Evolutionary conservation across 1,140 invertebrate species (phyloP).

Genomic region (Cyclina sinensis): DNA sequence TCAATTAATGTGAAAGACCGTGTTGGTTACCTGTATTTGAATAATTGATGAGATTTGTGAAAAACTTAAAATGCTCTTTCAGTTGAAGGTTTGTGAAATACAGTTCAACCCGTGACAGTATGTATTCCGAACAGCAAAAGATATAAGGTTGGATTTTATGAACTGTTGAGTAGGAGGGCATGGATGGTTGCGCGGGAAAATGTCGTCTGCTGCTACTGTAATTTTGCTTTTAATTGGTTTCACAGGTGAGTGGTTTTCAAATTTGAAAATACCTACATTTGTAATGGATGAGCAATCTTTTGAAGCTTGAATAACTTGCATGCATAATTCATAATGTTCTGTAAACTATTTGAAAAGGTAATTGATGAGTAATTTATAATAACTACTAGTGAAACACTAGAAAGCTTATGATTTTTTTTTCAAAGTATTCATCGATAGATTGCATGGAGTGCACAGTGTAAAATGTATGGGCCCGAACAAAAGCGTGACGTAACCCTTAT

Average conservation of each 20-base stretch:
- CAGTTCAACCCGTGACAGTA: too few species aligned
- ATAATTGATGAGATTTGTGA: slow-evolving; percentile 8
- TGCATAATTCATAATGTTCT: background rate
- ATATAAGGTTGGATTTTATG: background rate
- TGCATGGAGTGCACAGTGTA: too few species aligned
- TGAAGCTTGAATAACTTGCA: background rate
- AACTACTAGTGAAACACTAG: too few species aligned
- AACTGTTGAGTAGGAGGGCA: background rate
- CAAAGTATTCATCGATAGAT: too few species aligned
- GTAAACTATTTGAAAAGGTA: background rate
- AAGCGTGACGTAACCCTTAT: too few species aligned
- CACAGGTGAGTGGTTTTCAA: slow-evolving; percentile 47
- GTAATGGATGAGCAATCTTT: background rate
- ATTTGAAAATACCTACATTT: slow-evolving; percentile 14
- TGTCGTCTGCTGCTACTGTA: background rate
- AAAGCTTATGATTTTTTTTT: too few species aligned
- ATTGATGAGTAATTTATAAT: slow-evolving; percentile 2
- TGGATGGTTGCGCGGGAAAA: background rate
- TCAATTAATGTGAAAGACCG: background rate
- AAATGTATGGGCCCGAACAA: too few species aligned
- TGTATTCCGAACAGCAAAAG: too few species aligned
- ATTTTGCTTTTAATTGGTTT: background rate
- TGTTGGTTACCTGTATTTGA: background rate
- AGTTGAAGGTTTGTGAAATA: too few species aligned
- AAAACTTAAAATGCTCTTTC: background rate